Base-by-base conservation (phyloP, 1,140 invertebrate genomes). In the Calliphora vicina region DNA sequence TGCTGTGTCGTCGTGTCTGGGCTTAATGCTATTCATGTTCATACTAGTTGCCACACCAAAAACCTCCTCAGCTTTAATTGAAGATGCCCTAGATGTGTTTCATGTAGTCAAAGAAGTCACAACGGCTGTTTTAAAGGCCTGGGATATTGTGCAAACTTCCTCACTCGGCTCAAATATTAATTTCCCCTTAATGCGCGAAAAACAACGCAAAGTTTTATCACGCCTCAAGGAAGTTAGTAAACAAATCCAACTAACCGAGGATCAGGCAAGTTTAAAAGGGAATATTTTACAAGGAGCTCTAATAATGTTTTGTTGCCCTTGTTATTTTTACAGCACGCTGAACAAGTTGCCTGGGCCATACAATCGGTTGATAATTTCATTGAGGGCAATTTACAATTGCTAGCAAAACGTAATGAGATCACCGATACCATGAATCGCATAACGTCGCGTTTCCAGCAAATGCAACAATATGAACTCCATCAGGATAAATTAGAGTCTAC, bases 51-150 rank as follows among this genome's bases (percentile, higher is more conserved):
- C 61, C 82, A 72, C 71, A 25, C 84, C 87, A 17, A 84, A 83
- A 57, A 87, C 85, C 26, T 84, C 88, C 9, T 89, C 80, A 83
- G 91, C 91, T 9, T 81, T 93, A 25, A 90, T 94, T 8, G 91
- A 92, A 80, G 93, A 94, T 74, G 91, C 93, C 0, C 84, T 93
- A 10, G 94, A 95, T 83, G 91, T 95, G 0, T 85, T 95, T 1
- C 91, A 92, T 84, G 90, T 94, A 8, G 92, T 92, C 12, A 93
- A 93, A 76, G 93, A 94, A 80, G 91, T 94, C 1, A 89, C 92
- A 3, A 91, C 92, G 5, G 91, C 93, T 1, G 87, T 93, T 12
- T 86, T 94, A 0, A 93, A 93, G 82, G 92, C 93, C 2, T 94
- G 93, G 93, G 92, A 94, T 61, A 85, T 94, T 23, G 91, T 94